Conservation (phyloP, 2,113 vertebrate species). For the Mionectes macconnelli region DNA sequence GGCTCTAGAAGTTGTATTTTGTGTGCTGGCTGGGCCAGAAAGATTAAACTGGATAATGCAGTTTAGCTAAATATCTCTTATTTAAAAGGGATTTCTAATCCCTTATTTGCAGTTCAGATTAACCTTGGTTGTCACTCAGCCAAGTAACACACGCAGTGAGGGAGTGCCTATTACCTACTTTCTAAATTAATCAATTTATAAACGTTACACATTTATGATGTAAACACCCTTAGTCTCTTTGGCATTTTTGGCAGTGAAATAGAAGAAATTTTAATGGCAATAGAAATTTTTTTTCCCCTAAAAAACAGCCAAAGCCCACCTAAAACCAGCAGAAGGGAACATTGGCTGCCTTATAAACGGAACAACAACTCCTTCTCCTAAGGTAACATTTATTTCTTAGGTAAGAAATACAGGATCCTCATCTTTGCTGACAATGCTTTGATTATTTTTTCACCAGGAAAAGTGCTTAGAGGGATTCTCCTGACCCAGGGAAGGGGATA, state of each 20-base stretch:
- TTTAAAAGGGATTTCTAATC: not conserved
- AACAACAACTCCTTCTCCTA: not conserved
- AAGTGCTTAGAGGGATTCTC: not conserved
- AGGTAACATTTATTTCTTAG: not conserved
- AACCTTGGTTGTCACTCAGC: not conserved
- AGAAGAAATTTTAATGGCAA: not conserved
- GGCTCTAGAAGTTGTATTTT: not conserved
- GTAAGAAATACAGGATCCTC: not conserved
- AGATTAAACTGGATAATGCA: not conserved
- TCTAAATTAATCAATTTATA: not conserved
- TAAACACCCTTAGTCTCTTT: not conserved
- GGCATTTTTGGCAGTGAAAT: not conserved
- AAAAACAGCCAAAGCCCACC: not conserved
- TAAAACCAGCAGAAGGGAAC: not conserved
- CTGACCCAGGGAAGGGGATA: not conserved
- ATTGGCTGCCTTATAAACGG: not conserved
- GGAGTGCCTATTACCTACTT: not conserved
- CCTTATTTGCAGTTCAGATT: not conserved
- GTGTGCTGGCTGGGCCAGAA: not conserved
- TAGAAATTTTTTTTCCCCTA: not conserved
- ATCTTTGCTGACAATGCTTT: not conserved
- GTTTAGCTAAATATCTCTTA: not conserved
- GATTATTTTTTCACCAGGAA: not conserved
- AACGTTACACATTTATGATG: not conserved
- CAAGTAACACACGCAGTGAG: not conserved